Evolutionary conservation across 2,113 vertebrate genomes (phyloP).

Genomic region (Thermophis baileyi): DNA sequence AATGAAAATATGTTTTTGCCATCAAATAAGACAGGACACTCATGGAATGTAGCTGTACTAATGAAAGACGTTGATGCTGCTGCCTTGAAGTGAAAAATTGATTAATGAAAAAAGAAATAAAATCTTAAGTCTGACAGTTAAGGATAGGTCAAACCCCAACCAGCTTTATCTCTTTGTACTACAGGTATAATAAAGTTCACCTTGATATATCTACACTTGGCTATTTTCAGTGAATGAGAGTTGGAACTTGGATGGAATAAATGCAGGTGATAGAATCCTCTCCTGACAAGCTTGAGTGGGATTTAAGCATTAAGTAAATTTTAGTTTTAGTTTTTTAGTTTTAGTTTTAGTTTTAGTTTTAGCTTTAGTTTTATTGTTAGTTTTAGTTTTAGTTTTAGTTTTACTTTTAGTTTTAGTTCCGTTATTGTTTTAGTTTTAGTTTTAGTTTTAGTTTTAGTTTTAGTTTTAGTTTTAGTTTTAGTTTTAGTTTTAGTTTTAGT

Average conservation of each 20-base stretch:
- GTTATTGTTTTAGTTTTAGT: too few species aligned
- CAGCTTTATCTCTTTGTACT: background rate
- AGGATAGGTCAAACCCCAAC: conserved; percentile 13
- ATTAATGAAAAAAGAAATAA: background rate
- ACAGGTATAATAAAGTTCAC: background rate
- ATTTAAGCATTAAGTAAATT: background rate
- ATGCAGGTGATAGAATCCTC: background rate
- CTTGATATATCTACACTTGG: background rate
- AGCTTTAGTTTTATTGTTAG: too few species aligned
- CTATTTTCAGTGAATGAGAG: background rate
- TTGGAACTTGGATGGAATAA: background rate
- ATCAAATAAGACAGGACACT: background rate
- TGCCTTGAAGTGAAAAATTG: background rate
- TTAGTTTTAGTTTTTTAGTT: too few species aligned
- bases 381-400: too few species aligned
- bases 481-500: background rate
- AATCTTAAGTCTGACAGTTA: background rate
- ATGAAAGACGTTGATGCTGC: background rate
- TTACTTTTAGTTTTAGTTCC: too few species aligned
- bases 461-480: too few species aligned
- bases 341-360: too few species aligned
- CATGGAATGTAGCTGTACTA: background rate
- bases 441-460: too few species aligned
- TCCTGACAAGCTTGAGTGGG: background rate
- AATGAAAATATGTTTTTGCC: background rate